A percentile compares a stretch with the other conserved stretches of the same genome.
These are phyloP conservation scores for Okamejei kenojei DNA, from an alignment of 2,797 vertebrate genomes.

Conservation along the genomic window DNA sequence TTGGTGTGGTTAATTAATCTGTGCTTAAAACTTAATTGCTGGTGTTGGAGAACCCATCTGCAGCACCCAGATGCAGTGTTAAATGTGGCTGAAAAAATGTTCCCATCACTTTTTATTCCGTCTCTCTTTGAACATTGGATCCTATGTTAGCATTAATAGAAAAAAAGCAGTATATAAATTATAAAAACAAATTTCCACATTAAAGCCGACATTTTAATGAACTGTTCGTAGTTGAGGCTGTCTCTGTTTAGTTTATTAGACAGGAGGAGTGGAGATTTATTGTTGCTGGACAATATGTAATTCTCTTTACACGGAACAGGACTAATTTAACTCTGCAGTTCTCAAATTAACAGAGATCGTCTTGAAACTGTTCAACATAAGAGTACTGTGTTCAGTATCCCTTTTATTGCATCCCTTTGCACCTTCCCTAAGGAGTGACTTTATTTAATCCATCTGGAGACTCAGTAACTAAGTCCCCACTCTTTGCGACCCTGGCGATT, in stretches of 20 bases:
- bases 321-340: constrained; percentile 61
- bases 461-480: constrained; percentile 50
- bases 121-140: constrained; percentile 40
- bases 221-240: constrained; percentile 57
- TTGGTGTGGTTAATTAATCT: constrained; percentile 36
- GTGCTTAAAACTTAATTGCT: constrained; percentile 37
- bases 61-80: constrained; percentile 31
- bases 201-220: constrained; percentile 62
- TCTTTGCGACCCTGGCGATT: constrained; percentile 50
- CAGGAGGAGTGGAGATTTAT: constrained; percentile 56
- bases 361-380: constrained; percentile 56
- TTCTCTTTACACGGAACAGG: constrained; percentile 49
- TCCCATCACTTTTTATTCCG: constrained; percentile 40
- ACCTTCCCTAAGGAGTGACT: constrained; percentile 50
- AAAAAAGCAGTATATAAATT: constrained; percentile 62
- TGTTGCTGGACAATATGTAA: constrained; percentile 54
- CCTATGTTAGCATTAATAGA: constrained; percentile 21
- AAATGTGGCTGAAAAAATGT: constrained; percentile 36
- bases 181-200: constrained; percentile 54
- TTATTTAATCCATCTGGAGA: constrained; percentile 58
- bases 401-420: constrained; percentile 49
- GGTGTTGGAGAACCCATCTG: constrained; percentile 36
- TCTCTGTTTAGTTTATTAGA: constrained; percentile 50
- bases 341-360: constrained; percentile 60
- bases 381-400: constrained; percentile 53